Percentiles rank a stretch among this genome's conserved stretches.
Conservation (phyloP, 23 tunicate species). For the Halocynthia roretzi region DNA sequence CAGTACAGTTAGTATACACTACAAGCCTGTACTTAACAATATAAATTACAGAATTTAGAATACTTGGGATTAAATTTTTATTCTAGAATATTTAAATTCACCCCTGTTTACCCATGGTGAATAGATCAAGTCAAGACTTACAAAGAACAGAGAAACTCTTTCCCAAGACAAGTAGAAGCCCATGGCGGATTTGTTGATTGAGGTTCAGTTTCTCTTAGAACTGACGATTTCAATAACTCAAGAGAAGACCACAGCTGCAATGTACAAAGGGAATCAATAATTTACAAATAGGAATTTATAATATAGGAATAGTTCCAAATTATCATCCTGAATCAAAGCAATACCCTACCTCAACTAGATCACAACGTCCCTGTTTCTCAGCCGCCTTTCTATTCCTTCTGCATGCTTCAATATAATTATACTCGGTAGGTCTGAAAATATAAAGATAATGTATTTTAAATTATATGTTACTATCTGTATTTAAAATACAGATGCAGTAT, state of each 20-base stretch:
- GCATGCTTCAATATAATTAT: conserved; percentile 50
- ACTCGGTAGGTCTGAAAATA: conserved; percentile 33
- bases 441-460: neutral
- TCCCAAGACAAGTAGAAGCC: conserved; percentile 14
- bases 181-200: conserved; percentile 6
- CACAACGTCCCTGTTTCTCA: conserved; percentile 38
- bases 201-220: neutral
- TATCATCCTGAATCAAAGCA: neutral
- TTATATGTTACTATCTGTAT: no score
- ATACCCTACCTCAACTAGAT: conserved; percentile 44
- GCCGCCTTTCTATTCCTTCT: conserved; percentile 41
- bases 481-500: neutral
- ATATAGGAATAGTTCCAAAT: no score
- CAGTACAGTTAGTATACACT: no score
- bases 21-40: no score
- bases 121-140: conserved; percentile 4
- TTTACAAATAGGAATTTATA: neutral
- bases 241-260: conserved; percentile 26
- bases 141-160: conserved; percentile 3
- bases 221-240: conserved; percentile 17
- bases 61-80: no score
- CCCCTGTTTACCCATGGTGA: no score
- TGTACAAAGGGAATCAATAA: neutral
- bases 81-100: no score
- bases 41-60: no score